Evolutionary conservation across 37 sponge, comb jelly and placozoan species (phyloP).

Genomic region (Hormiphora californensis): DNA sequence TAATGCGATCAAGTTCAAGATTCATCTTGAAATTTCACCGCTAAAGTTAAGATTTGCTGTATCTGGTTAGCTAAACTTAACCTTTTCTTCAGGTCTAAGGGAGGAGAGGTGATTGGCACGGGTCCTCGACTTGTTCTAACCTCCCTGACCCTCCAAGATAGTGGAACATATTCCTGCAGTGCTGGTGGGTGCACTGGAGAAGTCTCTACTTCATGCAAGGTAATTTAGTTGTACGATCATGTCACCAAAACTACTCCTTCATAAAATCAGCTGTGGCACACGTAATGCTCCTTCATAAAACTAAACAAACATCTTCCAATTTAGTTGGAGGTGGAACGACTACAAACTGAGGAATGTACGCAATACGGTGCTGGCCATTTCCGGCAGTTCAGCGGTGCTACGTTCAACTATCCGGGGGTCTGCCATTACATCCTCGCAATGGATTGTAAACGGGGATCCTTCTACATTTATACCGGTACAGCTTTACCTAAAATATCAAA

Average conservation of each 20-base stretch:
- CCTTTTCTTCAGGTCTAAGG: constrained; percentile 4
- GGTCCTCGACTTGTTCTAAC: not conserved
- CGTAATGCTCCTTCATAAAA: too few relatives aligned
- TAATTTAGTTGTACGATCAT: too few relatives aligned
- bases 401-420: constrained; percentile 45
- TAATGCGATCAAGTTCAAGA: too few relatives aligned
- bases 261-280: too few relatives aligned
- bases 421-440: constrained; percentile 47
- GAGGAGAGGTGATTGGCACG: not conserved
- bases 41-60: too few relatives aligned
- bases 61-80: too few relatives aligned
- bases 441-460: constrained; percentile 26
- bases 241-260: too few relatives aligned
- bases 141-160: not conserved
- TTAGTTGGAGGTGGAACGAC: not conserved
- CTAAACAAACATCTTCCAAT: not conserved
- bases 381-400: constrained; percentile 50
- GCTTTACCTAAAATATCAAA: not conserved
- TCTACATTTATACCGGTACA: constrained; percentile 50
- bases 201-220: not conserved
- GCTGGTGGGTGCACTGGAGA: constrained; percentile 20
- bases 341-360: constrained; percentile 14
- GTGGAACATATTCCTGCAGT: not conserved
- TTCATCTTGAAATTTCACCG: too few relatives aligned
- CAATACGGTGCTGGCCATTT: constrained; percentile 52